Evolutionary conservation across 2,113 vertebrate genomes (phyloP).

Genomic region (Hemichromis elongatus): DNA sequence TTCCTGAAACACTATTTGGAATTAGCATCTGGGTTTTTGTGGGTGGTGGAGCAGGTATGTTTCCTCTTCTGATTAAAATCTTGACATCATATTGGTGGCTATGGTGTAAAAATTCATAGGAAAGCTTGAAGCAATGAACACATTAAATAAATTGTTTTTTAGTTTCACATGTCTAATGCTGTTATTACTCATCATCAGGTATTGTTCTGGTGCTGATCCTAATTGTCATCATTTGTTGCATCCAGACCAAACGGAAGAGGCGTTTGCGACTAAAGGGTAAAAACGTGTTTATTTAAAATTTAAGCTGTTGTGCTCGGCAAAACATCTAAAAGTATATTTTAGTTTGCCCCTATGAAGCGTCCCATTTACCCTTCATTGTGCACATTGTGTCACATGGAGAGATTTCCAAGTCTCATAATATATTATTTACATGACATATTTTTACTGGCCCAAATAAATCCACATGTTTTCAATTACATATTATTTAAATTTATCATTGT

Average conservation of each 20-base stretch:
- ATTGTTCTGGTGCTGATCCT: constrained; percentile 38
- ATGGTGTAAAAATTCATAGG: accelerated
- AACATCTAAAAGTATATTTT: not conserved
- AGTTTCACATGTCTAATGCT: accelerated
- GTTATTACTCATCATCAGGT: constrained; percentile 9
- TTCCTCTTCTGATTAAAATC: accelerated
- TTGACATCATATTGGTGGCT: not conserved
- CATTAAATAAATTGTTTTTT: not conserved
- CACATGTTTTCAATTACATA: not conserved
- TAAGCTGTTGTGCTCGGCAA: accelerated
- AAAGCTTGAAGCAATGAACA: not conserved
- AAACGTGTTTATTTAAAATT: not conserved
- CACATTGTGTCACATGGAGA: not conserved
- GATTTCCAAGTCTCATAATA: not conserved
- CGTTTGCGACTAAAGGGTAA: not conserved
- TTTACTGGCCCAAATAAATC: not conserved
- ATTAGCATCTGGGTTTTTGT: constrained; percentile 37
- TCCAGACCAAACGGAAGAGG: not conserved
- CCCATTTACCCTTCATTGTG: not conserved
- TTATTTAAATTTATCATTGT: not conserved
- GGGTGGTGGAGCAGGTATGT: constrained; percentile 23
- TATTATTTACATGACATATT: not conserved
- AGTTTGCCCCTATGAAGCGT: not conserved
- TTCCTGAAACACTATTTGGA: accelerated
- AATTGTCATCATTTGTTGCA: constrained; percentile 16